These are phyloP conservation scores for Cantharis lateralis DNA, from an alignment of 2,888 invertebrate species.

Conservation along the genomic window DNA sequence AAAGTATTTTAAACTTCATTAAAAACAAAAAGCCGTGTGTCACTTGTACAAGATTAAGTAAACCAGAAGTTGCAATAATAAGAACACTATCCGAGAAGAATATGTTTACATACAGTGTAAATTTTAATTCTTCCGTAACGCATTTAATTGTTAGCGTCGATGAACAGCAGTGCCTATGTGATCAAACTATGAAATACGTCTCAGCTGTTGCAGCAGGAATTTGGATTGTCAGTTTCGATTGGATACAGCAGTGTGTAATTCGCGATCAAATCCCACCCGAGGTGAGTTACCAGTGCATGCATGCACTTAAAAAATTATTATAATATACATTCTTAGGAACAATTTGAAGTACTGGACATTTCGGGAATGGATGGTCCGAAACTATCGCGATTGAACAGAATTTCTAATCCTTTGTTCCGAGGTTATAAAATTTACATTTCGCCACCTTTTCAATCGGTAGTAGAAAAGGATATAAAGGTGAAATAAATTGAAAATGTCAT, in stretches of 20 bases:
- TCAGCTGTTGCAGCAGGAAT: constrained; percentile 62
- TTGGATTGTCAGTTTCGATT: constrained; percentile 63
- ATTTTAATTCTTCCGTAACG: constrained; percentile 46
- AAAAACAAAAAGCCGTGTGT: constrained; percentile 43
- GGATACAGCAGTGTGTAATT: constrained; percentile 59
- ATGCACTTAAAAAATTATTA: neutral
- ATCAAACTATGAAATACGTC: constrained; percentile 60
- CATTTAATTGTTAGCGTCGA: constrained; percentile 50
- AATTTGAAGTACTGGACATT: constrained; percentile 61
- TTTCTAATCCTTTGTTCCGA: constrained; percentile 54
- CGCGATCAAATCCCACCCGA: constrained; percentile 56
- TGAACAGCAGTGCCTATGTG: constrained; percentile 43
- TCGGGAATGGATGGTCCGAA: constrained; percentile 61
- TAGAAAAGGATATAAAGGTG: constrained; percentile 48
- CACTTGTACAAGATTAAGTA: constrained; percentile 45
- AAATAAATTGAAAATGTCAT: neutral
- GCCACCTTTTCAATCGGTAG: constrained; percentile 55
- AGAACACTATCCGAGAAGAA: constrained; percentile 45
- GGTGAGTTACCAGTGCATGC: constrained; percentile 51
- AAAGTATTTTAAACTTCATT: constrained; percentile 48
- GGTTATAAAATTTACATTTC: constrained; percentile 61
- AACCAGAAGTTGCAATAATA: constrained; percentile 44
- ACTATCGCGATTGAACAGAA: constrained; percentile 55
- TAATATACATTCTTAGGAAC: constrained; percentile 48
- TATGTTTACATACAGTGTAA: constrained; percentile 42